Evolutionary conservation across 2,888 invertebrate species (phyloP).

Genomic region (Temnothorax rugatulus): DNA sequence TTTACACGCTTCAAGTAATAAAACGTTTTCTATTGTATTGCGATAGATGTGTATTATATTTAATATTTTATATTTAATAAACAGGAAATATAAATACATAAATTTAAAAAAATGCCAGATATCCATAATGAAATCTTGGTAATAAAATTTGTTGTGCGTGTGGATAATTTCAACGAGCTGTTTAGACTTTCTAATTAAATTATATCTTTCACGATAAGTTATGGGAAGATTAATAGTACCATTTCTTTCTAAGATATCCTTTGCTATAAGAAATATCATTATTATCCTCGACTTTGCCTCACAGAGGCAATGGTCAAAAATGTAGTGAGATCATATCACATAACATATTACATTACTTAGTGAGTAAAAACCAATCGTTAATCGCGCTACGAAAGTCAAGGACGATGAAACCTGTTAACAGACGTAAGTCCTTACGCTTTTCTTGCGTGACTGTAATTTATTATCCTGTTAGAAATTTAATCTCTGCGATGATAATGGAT

Average conservation of each 20-base stretch:
- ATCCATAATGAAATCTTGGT: not conserved
- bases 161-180: not conserved
- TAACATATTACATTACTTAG: constrained; percentile 72
- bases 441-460: constrained; percentile 44
- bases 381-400: constrained; percentile 61
- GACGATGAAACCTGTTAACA: constrained; percentile 68
- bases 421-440: constrained; percentile 42
- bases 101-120: not conserved
- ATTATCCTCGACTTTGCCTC: not conserved
- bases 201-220: not conserved
- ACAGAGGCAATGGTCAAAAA: not conserved
- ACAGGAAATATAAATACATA: not conserved
- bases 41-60: not conserved
- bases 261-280: constrained; percentile 28
- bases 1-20: not conserved
- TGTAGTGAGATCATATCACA: constrained; percentile 72
- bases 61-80: not conserved
- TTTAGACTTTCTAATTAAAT: constrained; percentile 22
- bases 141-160: not conserved
- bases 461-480: constrained; percentile 36
- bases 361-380: constrained; percentile 63
- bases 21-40: not conserved
- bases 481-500: not conserved
- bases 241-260: constrained; percentile 8
- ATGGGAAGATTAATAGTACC: not conserved